Conservation (phyloP, 2,113 vertebrate species). For the Ceyx cyanopectus region DNA sequence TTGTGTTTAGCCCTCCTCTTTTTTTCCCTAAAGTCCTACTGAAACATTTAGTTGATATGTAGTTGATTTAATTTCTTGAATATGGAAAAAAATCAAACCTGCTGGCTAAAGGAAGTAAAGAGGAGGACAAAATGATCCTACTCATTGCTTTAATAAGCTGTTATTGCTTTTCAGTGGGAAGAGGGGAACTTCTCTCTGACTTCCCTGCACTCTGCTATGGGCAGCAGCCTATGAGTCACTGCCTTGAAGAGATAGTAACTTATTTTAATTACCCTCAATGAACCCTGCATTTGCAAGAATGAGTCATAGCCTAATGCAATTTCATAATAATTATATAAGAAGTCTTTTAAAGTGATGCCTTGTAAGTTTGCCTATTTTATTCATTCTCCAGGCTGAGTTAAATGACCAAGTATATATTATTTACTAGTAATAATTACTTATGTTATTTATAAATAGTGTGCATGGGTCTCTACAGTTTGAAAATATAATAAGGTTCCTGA, state of each 20-base stretch:
- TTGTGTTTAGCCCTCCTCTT: not conserved
- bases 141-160: not conserved
- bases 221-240: conserved; percentile 61
- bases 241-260: conserved; percentile 58
- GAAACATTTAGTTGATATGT: not conserved
- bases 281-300: conserved; percentile 69
- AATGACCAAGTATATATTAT: conserved; percentile 47
- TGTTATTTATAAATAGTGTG: conserved; percentile 38
- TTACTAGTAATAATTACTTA: conserved; percentile 54
- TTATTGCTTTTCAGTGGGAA: not conserved
- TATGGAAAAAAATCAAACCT: not conserved
- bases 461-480: not conserved
- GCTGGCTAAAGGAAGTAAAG: not conserved
- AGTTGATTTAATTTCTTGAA: not conserved
- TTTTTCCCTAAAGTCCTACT: not conserved
- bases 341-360: conserved; percentile 40
- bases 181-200: conserved; percentile 23
- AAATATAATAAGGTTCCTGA: not conserved
- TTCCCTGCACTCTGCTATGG: not conserved
- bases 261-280: conserved; percentile 70
- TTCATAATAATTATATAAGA: conserved; percentile 64
- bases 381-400: conserved; percentile 1
- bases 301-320: conserved; percentile 71
- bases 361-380: conserved; percentile 51
- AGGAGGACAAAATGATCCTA: not conserved